These are phyloP conservation scores for Cairina moschata DNA, from an alignment of 2,113 vertebrate species.

Conservation along the genomic window DNA sequence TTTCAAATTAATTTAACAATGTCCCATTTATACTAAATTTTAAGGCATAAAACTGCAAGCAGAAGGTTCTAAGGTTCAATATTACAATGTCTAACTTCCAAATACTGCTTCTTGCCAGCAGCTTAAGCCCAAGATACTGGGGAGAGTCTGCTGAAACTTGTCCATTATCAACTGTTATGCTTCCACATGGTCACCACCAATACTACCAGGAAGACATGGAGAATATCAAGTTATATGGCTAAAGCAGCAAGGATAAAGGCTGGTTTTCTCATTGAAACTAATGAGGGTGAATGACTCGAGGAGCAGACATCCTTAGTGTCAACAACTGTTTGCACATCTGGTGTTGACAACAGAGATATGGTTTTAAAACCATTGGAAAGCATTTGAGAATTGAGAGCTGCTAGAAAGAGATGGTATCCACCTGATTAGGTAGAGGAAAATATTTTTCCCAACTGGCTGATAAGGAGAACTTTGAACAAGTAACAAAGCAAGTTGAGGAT, in stretches of 20 bases:
- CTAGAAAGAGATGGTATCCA: not conserved
- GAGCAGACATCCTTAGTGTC: not conserved
- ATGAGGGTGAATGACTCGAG: not conserved
- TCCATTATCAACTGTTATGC: not conserved
- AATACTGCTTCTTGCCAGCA: not conserved
- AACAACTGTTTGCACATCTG: not conserved
- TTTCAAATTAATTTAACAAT: not conserved
- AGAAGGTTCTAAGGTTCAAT: not conserved
- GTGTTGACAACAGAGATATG: not conserved
- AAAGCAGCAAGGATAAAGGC: not conserved
- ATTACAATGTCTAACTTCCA: not conserved
- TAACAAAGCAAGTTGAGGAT: too few species aligned
- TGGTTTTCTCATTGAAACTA: not conserved
- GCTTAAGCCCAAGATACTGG: too few species aligned
- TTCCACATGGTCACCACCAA: not conserved
- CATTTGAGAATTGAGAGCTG: not conserved
- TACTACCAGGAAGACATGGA: not conserved
- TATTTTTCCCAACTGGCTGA: not conserved
- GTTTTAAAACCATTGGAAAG: not conserved
- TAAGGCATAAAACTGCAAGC: not conserved
- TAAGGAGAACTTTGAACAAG: not conserved
- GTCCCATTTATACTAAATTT: not conserved
- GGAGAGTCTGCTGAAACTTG: too few species aligned
- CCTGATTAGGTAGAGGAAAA: not conserved
- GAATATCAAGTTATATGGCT: not conserved